Base-by-base conservation (phyloP, 1,140 invertebrate species). In the Steinernema feltiae region DNA sequence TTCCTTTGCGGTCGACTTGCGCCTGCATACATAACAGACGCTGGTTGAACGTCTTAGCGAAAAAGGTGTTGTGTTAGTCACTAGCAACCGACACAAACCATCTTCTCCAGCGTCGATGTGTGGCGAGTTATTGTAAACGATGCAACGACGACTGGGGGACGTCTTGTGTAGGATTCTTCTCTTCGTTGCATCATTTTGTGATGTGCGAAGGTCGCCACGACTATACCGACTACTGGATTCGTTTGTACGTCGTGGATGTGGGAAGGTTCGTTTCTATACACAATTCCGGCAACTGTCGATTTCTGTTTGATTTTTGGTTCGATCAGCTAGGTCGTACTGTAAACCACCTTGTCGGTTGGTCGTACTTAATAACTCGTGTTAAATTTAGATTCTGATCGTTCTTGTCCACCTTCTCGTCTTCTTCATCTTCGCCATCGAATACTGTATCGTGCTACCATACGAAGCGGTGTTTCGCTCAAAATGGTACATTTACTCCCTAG, bases 381-480 rank as follows among this genome's bases (percentile, higher is more conserved):
- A 27, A n/a, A 63, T 82, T 82, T 75, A 84, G 83, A 72, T 86
- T 48, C 70, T 84, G 1, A 76, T 86, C 12, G 24, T 80, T 7
- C 63, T 86, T 48, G 82, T 84, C 3, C 86, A 84, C 41, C 53
- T 74, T 32, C 71, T 84, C 41, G 63, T 86, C 30, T 7, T 69
- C 17, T 85, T 84, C 48, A 71, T 86, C 18, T 71, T 74, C 21
- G 82, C 84, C 72, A 77, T 82, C 27, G 72, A 78, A 21, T 76
- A 82, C 32, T 48, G 74, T 29, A 83, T 84, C 30, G 84, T 86
- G 27, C 70, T 84, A 30, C 83, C 83, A 29, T 84, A 82, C 69
- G 83, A 84, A 75, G 48, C 41, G 1, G 29, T 84, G 35, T 70
- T 76, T 73, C 82, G 78, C 71, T 80, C 76, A 53, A 73, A 73